Base-by-base conservation (phyloP, 2,888 invertebrate species). In the Hymenopus coronatus region DNA sequence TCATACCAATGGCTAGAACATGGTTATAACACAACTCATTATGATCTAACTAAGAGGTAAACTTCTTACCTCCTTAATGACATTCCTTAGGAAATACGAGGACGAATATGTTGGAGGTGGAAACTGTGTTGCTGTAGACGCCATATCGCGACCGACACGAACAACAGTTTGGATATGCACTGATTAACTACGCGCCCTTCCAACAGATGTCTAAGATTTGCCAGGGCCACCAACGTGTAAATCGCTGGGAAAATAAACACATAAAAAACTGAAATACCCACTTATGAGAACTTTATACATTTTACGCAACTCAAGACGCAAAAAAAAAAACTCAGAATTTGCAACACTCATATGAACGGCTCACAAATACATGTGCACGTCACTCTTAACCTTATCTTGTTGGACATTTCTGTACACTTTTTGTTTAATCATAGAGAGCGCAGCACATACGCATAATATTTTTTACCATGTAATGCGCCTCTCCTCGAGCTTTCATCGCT, bases 51-150 rank as follows among this genome's bases (percentile, higher is more conserved):
- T 83, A n/a, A 1, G 54, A 54, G 46, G n/a, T 33, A 46, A 40
- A 25, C 25, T 83, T 12, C 90, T 87, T 89, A 90, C 90, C 90
- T 90, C 90, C 87, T 90, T 90, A n/a, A 90, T 89, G 70, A 90
- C 89, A 83, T 89, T 90, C 82, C 90, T 88, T 15, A 90, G 83
- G 86, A 90, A 90, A 87, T 89, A 90, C n/a, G 90, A 89, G 20
- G 90, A 90, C 25, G 90, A 90, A 89, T 90, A 90, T 20, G 90
- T 90, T 40, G 90, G 85, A 27, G 90, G 90, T n/a, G 90, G 90
- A 82, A 90, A 90, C 83, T 90, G 89, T 85, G 90, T 90, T 30
- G 89, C 89, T 40, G 90, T 89, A 33, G 90, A 90, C 89, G 90
- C 90, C 90, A 90, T 90, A 28, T 20, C 46, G 20, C 70, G 14